phyloP scores from a whole-genome alignment of 2,888 invertebrate genomes.

The Therioaphis trifolii region DNA sequence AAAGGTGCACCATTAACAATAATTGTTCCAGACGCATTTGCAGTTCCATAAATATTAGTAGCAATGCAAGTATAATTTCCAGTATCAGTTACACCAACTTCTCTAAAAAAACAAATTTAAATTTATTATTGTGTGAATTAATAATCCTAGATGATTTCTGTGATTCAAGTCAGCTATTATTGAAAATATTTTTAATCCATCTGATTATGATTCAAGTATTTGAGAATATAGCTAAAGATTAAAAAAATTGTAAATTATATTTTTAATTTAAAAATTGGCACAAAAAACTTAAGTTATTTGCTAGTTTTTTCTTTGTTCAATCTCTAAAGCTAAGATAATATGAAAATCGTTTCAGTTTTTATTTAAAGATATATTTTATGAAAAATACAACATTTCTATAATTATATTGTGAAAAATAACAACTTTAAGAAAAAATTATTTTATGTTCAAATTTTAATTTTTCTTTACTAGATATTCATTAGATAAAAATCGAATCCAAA shows the following conservation, averaged over 20 bases:
- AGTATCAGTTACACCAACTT: conserved; percentile 86
- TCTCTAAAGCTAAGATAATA: too few relatives aligned
- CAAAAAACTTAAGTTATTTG: too few relatives aligned
- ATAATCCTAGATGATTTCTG: conserved; percentile 48
- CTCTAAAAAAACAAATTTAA: conserved; percentile 67
- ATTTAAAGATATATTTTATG: too few relatives aligned
- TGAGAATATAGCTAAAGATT: background rate
- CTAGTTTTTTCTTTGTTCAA: too few relatives aligned
- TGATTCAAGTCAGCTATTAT: background rate
- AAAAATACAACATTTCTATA: too few relatives aligned
- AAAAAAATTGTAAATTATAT: background rate
- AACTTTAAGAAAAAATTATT: too few relatives aligned
- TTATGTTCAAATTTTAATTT: too few relatives aligned
- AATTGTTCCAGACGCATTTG: conserved; percentile 82
- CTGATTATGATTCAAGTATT: too few relatives aligned
- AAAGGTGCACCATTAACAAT: conserved; percentile 88
- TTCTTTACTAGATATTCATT: too few relatives aligned
- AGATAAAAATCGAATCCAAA: background rate
- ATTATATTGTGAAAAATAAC: too few relatives aligned
- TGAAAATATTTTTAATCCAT: background rate
- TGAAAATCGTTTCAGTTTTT: too few relatives aligned
- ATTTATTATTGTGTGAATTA: conserved; percentile 5
- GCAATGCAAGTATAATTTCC: conserved; percentile 94
- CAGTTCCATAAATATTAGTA: conserved; percentile 88
- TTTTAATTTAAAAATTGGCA: background rate